Percentiles rank a stretch among this genome's conserved stretches.
Conservation (phyloP, 2,888 invertebrate genomes). For the Morpho helenor region DNA sequence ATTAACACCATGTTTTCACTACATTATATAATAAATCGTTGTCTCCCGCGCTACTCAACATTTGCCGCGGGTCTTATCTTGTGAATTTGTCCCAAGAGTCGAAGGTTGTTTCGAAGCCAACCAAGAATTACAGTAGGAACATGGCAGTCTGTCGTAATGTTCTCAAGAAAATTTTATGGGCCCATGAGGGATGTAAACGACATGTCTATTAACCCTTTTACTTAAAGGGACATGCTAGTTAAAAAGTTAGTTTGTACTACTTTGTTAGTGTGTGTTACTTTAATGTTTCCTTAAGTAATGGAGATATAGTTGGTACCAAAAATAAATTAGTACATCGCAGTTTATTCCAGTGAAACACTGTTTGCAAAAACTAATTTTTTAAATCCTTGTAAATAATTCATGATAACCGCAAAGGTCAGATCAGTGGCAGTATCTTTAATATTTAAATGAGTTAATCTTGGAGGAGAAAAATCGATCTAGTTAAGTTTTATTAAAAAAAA, state of each 20-base stretch:
- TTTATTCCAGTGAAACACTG: background rate
- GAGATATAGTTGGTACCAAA: background rate
- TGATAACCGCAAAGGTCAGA: too few species aligned
- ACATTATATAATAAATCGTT: too few species aligned
- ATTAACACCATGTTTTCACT: too few species aligned
- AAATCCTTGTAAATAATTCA: too few species aligned
- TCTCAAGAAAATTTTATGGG: constrained; percentile 14
- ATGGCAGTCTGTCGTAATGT: constrained; percentile 17
- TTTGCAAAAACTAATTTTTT: too few species aligned
- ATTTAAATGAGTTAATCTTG: too few species aligned
- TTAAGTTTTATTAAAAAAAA: too few species aligned
- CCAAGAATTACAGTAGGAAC: constrained; percentile 24
- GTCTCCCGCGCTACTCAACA: constrained; percentile 3
- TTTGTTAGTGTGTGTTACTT: background rate
- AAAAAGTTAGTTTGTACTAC: background rate
- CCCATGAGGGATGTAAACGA: constrained; percentile 12
- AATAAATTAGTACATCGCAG: background rate
- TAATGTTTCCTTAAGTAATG: background rate
- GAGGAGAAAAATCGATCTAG: too few species aligned
- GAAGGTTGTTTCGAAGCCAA: constrained; percentile 19
- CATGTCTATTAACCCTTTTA: constrained; percentile 16
- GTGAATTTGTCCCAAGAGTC: constrained; percentile 18
- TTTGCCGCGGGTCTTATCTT: constrained; percentile 10
- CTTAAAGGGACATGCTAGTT: constrained; percentile 7
- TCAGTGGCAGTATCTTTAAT: too few species aligned